Base-by-base conservation (phyloP, 2,113 vertebrate genomes). In the Prochilodus magdalenae region DNA sequence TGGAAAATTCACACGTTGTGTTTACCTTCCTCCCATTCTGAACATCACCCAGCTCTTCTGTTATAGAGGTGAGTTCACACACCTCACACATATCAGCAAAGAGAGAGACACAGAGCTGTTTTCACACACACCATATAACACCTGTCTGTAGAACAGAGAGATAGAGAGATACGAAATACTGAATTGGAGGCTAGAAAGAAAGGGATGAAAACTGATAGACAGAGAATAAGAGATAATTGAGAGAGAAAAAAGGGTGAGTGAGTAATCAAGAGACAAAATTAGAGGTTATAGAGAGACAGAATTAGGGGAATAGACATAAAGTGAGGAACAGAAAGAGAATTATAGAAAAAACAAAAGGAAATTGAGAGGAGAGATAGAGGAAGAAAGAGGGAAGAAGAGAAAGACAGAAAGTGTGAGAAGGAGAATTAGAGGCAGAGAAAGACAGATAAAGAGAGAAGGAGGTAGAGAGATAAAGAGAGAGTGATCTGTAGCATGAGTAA, bases 41-140 rank as follows among this genome's bases (percentile, higher is more conserved):
- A 77, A 77, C 24, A 13, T 18, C 22, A 44, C 40, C 40, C 27
- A 22, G 1, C 24, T 16, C 27, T 14, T 3, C 49, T 63, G 51
- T 73, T 66, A 59, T 67, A 62, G 36, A 75, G 76, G 57, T 80
- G 84, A 70, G 27, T 83, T 80, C 49, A 65, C 76, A 77, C 51
- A 79, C 63, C 51, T 79, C 30, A 75, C 63, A 84, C 63, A 71
- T 84, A 75, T 62, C 72, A 84, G 40, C 27, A 62, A 75, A 15
- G 44, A 36, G 71, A 80, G 5, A 70, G 29, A 71, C 30, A 63
- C 14, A 29, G 47, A 26, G 70, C 13, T 73, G 30, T 51, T 65
- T 53, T 78, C 66, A 36, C 27, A 55, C 20, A 26, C 65, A n/a
- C 75, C 36, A 44, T 66, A 4, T 16, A 69, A 24, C 22, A 11